These are phyloP conservation scores for Camelus dromedarius DNA, from an alignment of 2,113 vertebrate species.

Conservation along the genomic window DNA sequence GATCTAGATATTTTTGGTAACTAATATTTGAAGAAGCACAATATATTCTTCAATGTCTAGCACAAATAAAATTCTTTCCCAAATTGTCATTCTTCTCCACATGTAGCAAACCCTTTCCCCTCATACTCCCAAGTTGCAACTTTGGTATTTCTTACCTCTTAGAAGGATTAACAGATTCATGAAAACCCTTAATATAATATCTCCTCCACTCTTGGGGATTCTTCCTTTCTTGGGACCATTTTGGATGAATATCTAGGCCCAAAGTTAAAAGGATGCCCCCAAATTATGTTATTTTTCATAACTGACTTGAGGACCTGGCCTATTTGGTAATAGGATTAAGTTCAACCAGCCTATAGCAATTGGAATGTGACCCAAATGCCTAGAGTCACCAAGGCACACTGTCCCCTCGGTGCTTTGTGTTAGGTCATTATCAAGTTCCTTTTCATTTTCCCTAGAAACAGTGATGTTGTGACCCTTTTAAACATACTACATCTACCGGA, in stretches of 20 bases:
- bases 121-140: neutral
- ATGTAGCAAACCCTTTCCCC: neutral
- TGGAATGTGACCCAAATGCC: neutral
- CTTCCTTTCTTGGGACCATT: neutral
- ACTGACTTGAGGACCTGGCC: neutral
- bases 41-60: neutral
- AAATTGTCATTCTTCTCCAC: neutral
- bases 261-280: neutral
- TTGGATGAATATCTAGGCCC: neutral
- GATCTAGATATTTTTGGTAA: neutral
- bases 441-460: neutral
- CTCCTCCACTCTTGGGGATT: neutral
- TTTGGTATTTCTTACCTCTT: neutral
- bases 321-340: neutral
- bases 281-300: neutral
- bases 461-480: neutral
- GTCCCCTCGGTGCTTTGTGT: neutral
- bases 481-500: neutral
- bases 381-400: neutral
- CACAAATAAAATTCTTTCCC: neutral
- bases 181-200: neutral
- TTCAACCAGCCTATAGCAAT: neutral
- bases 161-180: neutral
- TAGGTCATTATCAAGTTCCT: neutral
- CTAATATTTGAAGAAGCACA: neutral